A percentile compares a stretch with the other conserved stretches of the same genome.
phyloP scores from a whole-genome alignment of 2,888 invertebrate species.

The Bellardia bayeri region DNA sequence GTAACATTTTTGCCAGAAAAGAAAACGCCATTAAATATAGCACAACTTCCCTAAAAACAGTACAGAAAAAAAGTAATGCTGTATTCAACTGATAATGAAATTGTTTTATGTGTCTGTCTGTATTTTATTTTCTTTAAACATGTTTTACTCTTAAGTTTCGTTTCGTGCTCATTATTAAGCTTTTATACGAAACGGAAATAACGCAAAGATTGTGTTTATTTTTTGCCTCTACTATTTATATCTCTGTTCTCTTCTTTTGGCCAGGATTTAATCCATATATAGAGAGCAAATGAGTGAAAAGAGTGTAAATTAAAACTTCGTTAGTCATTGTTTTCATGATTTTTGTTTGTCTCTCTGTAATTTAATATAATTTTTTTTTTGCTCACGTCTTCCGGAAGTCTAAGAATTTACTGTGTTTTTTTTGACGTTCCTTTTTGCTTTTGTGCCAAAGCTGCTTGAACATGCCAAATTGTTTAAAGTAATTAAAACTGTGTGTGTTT shows the following conservation, averaged over 20 bases:
- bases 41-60: neutral
- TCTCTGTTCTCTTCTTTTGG: slow-evolving; percentile 8
- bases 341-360: slow-evolving; percentile 9
- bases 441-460: slow-evolving; percentile 39
- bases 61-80: neutral
- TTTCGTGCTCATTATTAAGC: slow-evolving; percentile 65
- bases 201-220: slow-evolving; percentile 48
- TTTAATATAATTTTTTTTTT: slow-evolving; percentile 15
- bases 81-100: slow-evolving; percentile 59
- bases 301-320: slow-evolving; percentile 68
- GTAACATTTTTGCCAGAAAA: no score
- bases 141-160: slow-evolving; percentile 15
- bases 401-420: slow-evolving; percentile 28
- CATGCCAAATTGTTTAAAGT: slow-evolving; percentile 70
- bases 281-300: slow-evolving; percentile 19
- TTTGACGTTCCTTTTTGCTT: neutral
- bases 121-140: slow-evolving; percentile 22
- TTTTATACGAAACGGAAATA: slow-evolving; percentile 70
- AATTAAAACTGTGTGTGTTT: slow-evolving; percentile 66
- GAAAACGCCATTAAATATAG: no score
- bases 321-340: slow-evolving; percentile 57
- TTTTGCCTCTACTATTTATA: slow-evolving; percentile 9
- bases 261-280: neutral
- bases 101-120: slow-evolving; percentile 57
- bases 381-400: slow-evolving; percentile 54